A percentile compares a stretch with the other conserved stretches of the same genome.
phyloP scores from a whole-genome alignment of 2,888 invertebrate species.

The Cheilosia scutellata region DNA sequence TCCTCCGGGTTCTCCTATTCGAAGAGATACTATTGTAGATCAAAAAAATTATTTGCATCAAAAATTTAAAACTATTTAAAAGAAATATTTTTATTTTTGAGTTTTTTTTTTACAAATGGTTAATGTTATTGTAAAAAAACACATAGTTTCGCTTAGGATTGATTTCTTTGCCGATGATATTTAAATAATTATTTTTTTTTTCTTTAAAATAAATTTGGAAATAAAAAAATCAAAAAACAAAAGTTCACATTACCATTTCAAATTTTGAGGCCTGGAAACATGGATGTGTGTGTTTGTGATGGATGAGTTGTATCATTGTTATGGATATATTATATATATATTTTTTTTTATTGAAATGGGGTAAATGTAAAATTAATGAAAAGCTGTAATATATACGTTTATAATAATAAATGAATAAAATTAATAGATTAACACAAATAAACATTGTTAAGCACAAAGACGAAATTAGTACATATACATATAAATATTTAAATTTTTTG shows the following conservation, averaged over 20 bases:
- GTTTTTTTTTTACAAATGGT: constrained; percentile 55
- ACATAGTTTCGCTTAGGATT: constrained; percentile 42
- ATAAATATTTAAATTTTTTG: constrained; percentile 8
- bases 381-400: constrained; percentile 64
- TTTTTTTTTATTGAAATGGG: constrained; percentile 35
- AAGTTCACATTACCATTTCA: constrained; percentile 65
- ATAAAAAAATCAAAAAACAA: constrained; percentile 27
- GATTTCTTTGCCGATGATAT: constrained; percentile 39
- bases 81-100: constrained; percentile 43
- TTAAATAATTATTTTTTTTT: constrained; percentile 9
- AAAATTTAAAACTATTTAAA: constrained; percentile 49
- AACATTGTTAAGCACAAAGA: constrained; percentile 65
- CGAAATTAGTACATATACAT: constrained; percentile 57
- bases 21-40: constrained; percentile 73
- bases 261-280: constrained; percentile 73
- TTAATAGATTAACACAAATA: constrained; percentile 56
- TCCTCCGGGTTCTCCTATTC: constrained; percentile 70
- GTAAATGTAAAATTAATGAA: constrained; percentile 64
- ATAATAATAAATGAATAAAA: constrained; percentile 34
- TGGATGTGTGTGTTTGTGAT: constrained; percentile 73
- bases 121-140: constrained; percentile 68
- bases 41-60: constrained; percentile 57
- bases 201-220: constrained; percentile 12
- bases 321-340: constrained; percentile 32
- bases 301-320: constrained; percentile 67